These are phyloP conservation scores for Acanthiza pusilla DNA, from an alignment of 2,797 vertebrate genomes.

Conservation along the genomic window DNA sequence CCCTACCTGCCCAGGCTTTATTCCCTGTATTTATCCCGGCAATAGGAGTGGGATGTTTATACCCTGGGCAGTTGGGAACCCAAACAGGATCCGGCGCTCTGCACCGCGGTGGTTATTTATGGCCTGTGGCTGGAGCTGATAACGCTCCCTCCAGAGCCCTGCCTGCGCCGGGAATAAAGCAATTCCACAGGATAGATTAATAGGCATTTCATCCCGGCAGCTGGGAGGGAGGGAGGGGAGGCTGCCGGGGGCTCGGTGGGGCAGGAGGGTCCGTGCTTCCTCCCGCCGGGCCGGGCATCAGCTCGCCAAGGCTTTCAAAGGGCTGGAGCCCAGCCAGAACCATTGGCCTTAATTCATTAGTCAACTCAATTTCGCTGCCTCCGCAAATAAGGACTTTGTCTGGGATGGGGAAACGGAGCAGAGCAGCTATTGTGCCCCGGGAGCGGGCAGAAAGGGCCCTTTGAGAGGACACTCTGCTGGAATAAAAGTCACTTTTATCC, in stretches of 20 bases:
- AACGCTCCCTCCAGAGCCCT: constrained; percentile 48
- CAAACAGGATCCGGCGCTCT: not conserved
- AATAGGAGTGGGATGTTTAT: not conserved
- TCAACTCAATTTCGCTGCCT: constrained; percentile 58
- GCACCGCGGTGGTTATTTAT: constrained; percentile 45
- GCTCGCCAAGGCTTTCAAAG: constrained; percentile 31
- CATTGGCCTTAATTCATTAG: constrained; percentile 58
- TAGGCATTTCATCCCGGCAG: constrained; percentile 59
- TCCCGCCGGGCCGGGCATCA: not conserved
- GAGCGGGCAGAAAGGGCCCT: constrained; percentile 59
- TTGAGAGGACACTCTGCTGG: constrained; percentile 60
- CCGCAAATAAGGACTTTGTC: constrained; percentile 63
- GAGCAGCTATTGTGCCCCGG: constrained; percentile 2
- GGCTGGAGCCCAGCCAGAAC: constrained; percentile 28
- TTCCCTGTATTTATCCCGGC: not conserved
- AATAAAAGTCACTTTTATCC: constrained; percentile 65
- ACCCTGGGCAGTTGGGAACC: not conserved
- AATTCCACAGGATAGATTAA: constrained; percentile 59
- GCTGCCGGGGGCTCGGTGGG: not conserved
- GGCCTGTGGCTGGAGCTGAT: constrained; percentile 56
- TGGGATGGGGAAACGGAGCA: constrained; percentile 53
- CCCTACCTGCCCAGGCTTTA: not conserved
- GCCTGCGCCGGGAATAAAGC: constrained; percentile 46
- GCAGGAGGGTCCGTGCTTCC: not conserved
- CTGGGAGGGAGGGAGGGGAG: not conserved